Conservation (phyloP, 2,797 vertebrate species). For the Emys orbicularis region DNA sequence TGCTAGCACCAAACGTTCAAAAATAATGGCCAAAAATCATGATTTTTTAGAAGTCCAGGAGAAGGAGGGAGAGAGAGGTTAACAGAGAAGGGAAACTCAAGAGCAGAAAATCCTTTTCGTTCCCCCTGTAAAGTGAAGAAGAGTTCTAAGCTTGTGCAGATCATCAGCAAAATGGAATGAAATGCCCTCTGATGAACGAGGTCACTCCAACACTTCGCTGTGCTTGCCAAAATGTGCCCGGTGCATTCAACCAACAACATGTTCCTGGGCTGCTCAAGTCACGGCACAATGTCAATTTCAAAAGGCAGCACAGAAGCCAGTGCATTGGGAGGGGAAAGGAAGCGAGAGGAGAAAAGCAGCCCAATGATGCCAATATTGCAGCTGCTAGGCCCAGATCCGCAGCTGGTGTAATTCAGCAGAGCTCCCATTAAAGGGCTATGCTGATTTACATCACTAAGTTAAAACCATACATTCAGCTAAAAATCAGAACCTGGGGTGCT, state of each 20-base stretch:
- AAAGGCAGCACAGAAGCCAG: not conserved
- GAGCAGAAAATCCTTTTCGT: constrained; percentile 2
- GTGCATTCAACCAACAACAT: rapidly evolving
- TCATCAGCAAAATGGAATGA: constrained; percentile 62
- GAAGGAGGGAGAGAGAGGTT: not conserved
- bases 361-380: constrained; percentile 25
- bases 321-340: rapidly evolving
- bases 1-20: too few species aligned
- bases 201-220: not conserved
- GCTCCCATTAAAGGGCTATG: not conserved
- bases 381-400: constrained; percentile 45
- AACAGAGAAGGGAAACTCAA: constrained; percentile 42
- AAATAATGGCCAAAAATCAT: too few species aligned
- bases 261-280: not conserved
- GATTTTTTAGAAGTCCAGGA: not conserved
- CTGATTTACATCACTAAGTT: not conserved
- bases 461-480: constrained; percentile 12
- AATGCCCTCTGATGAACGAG: not conserved
- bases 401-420: not conserved
- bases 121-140: constrained; percentile 12
- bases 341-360: not conserved
- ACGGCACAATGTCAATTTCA: not conserved
- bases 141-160: not conserved
- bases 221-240: not conserved
- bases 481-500: not conserved